Evolutionary conservation across 37 sponge, comb jelly and placozoan genomes (phyloP).

Genomic region (Oopsacas minuta): DNA sequence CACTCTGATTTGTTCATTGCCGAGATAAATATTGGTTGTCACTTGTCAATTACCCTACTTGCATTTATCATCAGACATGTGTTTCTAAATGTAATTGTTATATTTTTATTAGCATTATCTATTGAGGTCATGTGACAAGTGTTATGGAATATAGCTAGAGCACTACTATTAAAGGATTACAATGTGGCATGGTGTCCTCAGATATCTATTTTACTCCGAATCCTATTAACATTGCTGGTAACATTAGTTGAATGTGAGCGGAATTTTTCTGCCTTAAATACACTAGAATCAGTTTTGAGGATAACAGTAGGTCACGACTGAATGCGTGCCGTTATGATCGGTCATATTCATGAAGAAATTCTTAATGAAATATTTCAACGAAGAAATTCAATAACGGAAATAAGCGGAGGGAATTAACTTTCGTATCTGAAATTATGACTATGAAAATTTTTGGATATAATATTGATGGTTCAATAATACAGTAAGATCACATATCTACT

Average conservation of each 20-base stretch:
- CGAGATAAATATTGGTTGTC: too few species aligned
- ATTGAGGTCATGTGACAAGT: too few species aligned
- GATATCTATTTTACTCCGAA: constrained; percentile 8
- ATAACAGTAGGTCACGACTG: not conserved
- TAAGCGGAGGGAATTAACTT: not conserved
- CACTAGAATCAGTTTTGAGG: not conserved
- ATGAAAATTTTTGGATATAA: too few species aligned
- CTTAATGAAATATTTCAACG: not conserved
- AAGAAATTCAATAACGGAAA: constrained; percentile 1
- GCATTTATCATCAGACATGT: too few species aligned
- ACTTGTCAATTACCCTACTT: too few species aligned
- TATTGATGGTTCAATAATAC: too few species aligned
- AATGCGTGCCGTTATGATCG: not conserved
- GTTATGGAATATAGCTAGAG: too few species aligned
- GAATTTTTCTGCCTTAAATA: constrained; percentile 1
- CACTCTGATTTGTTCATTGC: too few species aligned
- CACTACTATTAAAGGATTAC: not conserved
- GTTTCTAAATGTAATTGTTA: too few species aligned
- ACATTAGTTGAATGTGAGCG: not conserved
- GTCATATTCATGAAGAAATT: constrained; percentile 7
- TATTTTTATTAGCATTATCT: too few species aligned
- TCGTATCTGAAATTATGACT: too few species aligned
- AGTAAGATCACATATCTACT: too few species aligned
- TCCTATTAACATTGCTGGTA: not conserved
- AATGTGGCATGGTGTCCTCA: constrained; percentile 15